phyloP scores from a whole-genome alignment of 2,797 vertebrate species.

The Silurus aristotelis region DNA sequence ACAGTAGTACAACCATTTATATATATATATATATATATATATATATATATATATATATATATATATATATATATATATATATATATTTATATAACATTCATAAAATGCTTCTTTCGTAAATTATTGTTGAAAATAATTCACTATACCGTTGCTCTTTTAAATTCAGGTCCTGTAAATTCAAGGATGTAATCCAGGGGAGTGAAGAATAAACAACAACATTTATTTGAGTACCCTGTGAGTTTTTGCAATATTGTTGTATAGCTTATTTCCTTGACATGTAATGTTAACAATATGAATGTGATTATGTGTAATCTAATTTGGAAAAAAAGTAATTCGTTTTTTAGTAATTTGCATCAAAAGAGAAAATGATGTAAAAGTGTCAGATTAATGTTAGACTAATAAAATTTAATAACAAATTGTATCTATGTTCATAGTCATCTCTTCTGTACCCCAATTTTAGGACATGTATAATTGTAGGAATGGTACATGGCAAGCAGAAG shows the following conservation, averaged over 20 bases:
- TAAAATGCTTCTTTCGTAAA: neutral
- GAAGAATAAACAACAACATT: neutral
- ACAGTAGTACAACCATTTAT: neutral
- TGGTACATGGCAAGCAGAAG: neutral
- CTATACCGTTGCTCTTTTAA: neutral
- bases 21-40: no score
- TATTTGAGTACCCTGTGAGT: neutral
- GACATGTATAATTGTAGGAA: neutral
- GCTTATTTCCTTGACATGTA: neutral
- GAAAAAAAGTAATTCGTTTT: neutral
- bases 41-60: no score
- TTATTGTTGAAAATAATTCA: neutral
- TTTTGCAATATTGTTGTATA: neutral
- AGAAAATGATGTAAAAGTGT: neutral
- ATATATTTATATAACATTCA: neutral
- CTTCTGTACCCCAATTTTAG: neutral
- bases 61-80: no score
- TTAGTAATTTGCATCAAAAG: no score
- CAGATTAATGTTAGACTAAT: neutral
- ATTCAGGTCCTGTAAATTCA: neutral
- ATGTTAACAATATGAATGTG: neutral
- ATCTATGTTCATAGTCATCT: neutral
- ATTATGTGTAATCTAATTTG: neutral
- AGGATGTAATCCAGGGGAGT: neutral
- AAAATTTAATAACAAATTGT: neutral